Evolutionary conservation across 2,888 invertebrate species (phyloP).

Genomic region (Automeris io): DNA sequence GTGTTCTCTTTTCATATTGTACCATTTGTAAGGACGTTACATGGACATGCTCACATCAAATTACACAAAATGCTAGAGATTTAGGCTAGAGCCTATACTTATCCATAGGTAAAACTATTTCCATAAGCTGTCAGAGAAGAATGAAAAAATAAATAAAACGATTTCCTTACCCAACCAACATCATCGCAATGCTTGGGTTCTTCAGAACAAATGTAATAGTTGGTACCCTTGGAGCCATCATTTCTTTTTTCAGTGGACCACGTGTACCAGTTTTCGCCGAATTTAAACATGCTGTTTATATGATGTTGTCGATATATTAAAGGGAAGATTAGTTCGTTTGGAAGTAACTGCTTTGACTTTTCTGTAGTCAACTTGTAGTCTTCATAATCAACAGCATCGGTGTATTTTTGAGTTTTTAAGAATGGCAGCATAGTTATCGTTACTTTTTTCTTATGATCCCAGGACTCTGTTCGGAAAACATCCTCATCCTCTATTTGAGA

Average conservation of each 20-base stretch:
- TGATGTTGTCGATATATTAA: slow-evolving; percentile 60
- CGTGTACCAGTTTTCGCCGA: slow-evolving; percentile 67
- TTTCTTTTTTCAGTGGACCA: slow-evolving; percentile 59
- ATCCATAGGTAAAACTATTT: neutral
- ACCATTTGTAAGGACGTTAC: neutral
- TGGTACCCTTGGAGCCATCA: slow-evolving; percentile 55
- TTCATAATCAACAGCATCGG: slow-evolving; percentile 34
- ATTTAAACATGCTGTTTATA: slow-evolving; percentile 68
- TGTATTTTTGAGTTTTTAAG: slow-evolving; percentile 32
- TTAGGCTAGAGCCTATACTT: too few relatives aligned
- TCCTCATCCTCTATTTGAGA: slow-evolving; percentile 53
- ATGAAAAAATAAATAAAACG: neutral
- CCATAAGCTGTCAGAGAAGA: neutral
- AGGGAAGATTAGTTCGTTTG: slow-evolving; percentile 63
- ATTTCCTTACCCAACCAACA: slow-evolving; percentile 65
- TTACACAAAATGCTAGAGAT: too few relatives aligned
- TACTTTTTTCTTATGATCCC: slow-evolving; percentile 33
- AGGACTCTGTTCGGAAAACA: slow-evolving; percentile 28
- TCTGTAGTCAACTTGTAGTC: slow-evolving; percentile 44
- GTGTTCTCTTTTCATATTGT: too few relatives aligned
- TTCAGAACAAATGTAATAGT: slow-evolving; percentile 63
- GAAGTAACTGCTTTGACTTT: slow-evolving; percentile 43
- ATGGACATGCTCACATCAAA: too few relatives aligned
- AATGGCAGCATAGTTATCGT: slow-evolving; percentile 45
- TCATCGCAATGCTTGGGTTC: slow-evolving; percentile 68